A percentile compares a stretch with the other conserved stretches of the same genome.
Conservation (phyloP, 2,113 vertebrate genomes). For the Micronycteris hirsuta region DNA sequence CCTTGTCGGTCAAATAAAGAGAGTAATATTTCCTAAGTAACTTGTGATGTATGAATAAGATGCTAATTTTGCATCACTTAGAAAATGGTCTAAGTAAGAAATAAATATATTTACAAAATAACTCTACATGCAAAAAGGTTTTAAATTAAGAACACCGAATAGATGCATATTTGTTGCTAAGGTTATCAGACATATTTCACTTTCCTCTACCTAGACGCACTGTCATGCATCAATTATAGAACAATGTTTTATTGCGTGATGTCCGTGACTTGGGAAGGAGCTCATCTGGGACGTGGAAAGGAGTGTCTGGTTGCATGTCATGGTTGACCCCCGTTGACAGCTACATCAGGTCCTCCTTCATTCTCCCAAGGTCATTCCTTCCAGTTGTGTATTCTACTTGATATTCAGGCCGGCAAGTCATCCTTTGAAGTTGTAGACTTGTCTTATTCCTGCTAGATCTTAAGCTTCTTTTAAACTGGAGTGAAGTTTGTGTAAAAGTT, state of each 20-base stretch:
- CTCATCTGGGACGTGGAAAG: background rate
- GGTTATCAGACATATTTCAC: background rate
- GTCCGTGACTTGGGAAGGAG: conserved; percentile 42
- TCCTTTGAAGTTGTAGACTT: conserved; percentile 71
- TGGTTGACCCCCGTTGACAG: conserved; percentile 52
- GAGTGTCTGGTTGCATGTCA: background rate
- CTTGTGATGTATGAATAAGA: background rate
- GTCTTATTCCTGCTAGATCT: conserved; percentile 68
- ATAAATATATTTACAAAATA: background rate
- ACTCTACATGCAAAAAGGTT: background rate
- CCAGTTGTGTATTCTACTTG: conserved; percentile 39
- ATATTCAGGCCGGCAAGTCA: conserved; percentile 55
- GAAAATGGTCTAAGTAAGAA: background rate
- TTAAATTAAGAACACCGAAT: background rate
- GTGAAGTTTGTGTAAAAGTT: conserved; percentile 66
- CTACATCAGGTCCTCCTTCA: conserved; percentile 47
- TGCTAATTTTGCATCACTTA: background rate
- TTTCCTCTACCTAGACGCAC: background rate
- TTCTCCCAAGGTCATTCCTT: conserved; percentile 67
- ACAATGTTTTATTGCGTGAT: conserved; percentile 14
- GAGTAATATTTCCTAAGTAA: background rate
- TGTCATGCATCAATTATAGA: background rate
- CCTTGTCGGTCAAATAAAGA: background rate
- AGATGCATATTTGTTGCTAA: background rate
- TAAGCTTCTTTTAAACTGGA: conserved; percentile 72